Percentiles rank a stretch among this genome's conserved stretches.
Evolutionary conservation across 35 echinoderm and acorn worm genomes (phyloP).

Genomic region (Acanthaster planci): DNA sequence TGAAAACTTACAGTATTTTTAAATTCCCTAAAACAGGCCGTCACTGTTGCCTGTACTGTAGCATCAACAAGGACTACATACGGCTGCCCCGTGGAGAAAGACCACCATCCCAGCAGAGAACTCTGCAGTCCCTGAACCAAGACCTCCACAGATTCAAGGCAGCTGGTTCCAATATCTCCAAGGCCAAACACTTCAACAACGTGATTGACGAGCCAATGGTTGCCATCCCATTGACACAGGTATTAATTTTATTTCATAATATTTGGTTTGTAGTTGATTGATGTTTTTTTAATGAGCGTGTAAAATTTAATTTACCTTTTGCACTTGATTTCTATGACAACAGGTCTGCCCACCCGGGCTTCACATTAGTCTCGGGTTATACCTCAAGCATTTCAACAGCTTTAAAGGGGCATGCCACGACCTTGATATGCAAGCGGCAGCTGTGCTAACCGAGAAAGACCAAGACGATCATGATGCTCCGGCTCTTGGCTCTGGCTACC

Average conservation of each 20-base stretch:
- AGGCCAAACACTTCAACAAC: constrained; percentile 17
- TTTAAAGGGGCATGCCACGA: constrained; percentile 39
- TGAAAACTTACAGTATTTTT: no score
- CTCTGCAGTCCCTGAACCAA: constrained; percentile 30
- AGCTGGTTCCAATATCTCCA: constrained; percentile 22
- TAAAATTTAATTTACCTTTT: no score
- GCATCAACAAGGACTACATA: constrained; percentile 8
- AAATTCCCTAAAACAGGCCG: constrained; percentile 14
- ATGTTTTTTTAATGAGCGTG: no score
- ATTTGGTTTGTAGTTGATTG: no score
- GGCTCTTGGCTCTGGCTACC: constrained; percentile 17
- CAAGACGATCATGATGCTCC: neutral
- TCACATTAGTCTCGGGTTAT: constrained; percentile 59
- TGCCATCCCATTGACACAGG: constrained; percentile 30
- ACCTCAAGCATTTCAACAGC: constrained; percentile 46
- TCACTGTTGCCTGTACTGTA: constrained; percentile 45
- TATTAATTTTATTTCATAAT: no score
- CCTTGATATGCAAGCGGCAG: constrained; percentile 46
- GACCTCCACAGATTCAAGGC: constrained; percentile 13
- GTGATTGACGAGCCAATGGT: neutral
- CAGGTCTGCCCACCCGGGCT: constrained; percentile 67
- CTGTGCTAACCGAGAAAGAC: neutral
- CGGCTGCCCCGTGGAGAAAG: neutral
- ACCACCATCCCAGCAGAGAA: neutral
- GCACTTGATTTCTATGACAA: no score